These are phyloP conservation scores for Apodemus agrarius DNA, from an alignment of 2,797 vertebrate genomes.

Conservation along the genomic window DNA sequence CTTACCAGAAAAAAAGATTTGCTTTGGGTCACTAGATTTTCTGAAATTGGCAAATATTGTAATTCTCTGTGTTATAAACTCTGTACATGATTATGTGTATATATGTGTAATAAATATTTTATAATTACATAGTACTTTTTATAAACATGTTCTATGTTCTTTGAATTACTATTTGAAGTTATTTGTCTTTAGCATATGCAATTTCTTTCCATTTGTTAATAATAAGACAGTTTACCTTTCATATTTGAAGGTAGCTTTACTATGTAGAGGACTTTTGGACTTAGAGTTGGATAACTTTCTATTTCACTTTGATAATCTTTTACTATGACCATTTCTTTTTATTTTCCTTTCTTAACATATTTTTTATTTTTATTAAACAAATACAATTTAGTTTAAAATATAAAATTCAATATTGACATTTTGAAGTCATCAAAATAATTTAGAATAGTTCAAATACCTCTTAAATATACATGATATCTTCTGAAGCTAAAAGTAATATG, in stretches of 20 bases:
- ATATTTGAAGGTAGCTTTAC: slow-evolving; percentile 8
- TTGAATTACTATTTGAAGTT: not conserved
- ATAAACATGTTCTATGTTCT: not conserved
- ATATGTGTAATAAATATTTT: not conserved
- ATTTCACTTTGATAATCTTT: not conserved
- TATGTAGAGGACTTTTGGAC: not conserved
- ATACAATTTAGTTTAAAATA: too few species aligned
- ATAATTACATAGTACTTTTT: not conserved
- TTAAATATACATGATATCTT: too few species aligned
- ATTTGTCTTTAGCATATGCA: not conserved
- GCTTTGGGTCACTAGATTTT: not conserved
- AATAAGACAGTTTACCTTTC: not conserved
- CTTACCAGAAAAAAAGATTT: not conserved
- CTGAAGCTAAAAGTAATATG: too few species aligned
- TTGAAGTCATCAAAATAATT: too few species aligned
- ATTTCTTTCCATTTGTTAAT: not conserved
- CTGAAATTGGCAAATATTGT: not conserved
- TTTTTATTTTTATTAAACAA: too few species aligned
- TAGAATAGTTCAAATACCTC: too few species aligned
- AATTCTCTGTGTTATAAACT: not conserved
- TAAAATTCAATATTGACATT: too few species aligned
- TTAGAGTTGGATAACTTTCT: not conserved
- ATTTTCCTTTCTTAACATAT: too few species aligned
- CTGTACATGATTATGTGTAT: too few species aligned
- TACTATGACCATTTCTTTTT: not conserved